Evolutionary conservation across 2,113 vertebrate genomes (phyloP), one percentile per base, ranked within the genome.

Genomic region (Antennarius striatus): DNA sequence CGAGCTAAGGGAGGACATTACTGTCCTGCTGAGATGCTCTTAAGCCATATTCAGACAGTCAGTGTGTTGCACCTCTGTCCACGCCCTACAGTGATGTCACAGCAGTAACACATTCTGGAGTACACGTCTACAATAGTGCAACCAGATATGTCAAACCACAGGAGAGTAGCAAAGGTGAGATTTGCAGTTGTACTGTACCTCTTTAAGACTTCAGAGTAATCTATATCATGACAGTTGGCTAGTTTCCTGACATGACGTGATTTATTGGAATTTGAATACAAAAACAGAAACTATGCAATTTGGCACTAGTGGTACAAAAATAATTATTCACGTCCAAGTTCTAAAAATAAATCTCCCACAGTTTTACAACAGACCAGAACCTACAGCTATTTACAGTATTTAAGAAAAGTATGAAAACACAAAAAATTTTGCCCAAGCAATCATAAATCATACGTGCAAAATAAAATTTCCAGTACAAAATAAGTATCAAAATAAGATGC

Each of bases 21-120:
- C 56, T 12, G 56, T 60, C 64, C 65, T 59, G 65, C 63, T 64
- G 28, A 75, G 52, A 70, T 14, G 15, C 63, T 60, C 32, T 71
- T 46, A 77, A 80, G 77, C 74, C 77, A 80, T 80, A 80, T 63
- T 71, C 53, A 36, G 62, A 55, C 32, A 36, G 58, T 54, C n/a
- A 52, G 54, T 28, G 56, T 40, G 48, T 55, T 39, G 60, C 64
- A 62, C 60, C 66, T 73, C 71, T 72, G 80, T 58, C 63, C 68
- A 63, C 53, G 12, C 54, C 70, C 63, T 48, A 10, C 61, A 57
- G 73, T 71, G 65, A 77, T 77, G 72, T 77, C 57, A 63, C 49
- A 0, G 17, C 1, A 14, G 40, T 55, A 16, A 7, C 32, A 7
- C 32, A 36, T 36, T 36, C 32, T 36, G 32, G 32, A 36, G 36